These are phyloP conservation scores for Mactromeris polynyma DNA, from an alignment of 2,888 invertebrate genomes.

Conservation along the genomic window DNA sequence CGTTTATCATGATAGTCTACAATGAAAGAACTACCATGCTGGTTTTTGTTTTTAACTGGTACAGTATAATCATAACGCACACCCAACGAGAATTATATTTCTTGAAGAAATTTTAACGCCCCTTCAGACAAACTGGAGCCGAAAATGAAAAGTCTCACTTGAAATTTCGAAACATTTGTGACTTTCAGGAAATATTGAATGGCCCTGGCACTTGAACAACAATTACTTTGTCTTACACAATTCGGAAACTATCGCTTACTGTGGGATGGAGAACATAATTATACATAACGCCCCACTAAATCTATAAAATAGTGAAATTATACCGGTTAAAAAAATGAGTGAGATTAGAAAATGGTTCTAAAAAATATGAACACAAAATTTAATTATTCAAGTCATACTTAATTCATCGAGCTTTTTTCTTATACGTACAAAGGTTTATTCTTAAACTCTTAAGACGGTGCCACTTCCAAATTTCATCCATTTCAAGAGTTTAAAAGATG, in stretches of 20 bases:
- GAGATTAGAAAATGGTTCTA: not conserved
- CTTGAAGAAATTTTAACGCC: slow-evolving; percentile 28
- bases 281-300: not conserved
- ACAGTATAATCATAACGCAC: not conserved
- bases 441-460: too few species aligned
- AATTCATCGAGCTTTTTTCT: too few species aligned
- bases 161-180: slow-evolving; percentile 47
- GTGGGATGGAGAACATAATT: not conserved
- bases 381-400: not conserved
- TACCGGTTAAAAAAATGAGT: not conserved
- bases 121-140: slow-evolving; percentile 55
- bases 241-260: slow-evolving; percentile 16
- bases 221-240: slow-evolving; percentile 25
- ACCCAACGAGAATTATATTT: slow-evolving; percentile 3
- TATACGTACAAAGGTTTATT: too few species aligned
- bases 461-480: too few species aligned
- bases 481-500: too few species aligned
- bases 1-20: not conserved
- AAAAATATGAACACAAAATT: not conserved
- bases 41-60: slow-evolving; percentile 6
- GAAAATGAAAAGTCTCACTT: slow-evolving; percentile 51
- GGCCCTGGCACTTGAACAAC: not conserved
- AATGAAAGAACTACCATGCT: not conserved
- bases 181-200: slow-evolving; percentile 39
- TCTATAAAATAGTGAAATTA: not conserved